Percentiles rank a stretch among this genome's conserved stretches.
Conservation (phyloP, 53 echinoderm and acorn worm species). For the Luidia sarsii region DNA sequence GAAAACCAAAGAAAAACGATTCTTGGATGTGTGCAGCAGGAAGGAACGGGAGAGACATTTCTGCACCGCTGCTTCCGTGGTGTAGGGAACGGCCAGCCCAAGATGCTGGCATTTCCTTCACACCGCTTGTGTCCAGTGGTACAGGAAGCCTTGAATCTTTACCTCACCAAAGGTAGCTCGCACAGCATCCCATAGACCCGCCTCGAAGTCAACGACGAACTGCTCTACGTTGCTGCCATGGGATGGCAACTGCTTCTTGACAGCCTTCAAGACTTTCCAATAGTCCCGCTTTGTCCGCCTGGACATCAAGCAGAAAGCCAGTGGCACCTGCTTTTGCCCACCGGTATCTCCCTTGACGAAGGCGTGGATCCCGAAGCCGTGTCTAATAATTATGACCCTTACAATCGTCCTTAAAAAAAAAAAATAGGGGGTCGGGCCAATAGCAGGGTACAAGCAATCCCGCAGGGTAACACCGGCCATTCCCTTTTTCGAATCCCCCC, state of each 20-base stretch:
- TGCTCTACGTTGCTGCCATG: background rate
- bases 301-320: slow-evolving; percentile 65
- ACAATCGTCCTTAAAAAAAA: too few relatives aligned
- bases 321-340: slow-evolving; percentile 55
- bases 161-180: slow-evolving; percentile 3
- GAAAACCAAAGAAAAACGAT: too few relatives aligned
- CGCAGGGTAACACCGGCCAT: too few relatives aligned
- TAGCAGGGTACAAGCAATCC: too few relatives aligned
- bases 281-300: slow-evolving; percentile 45
- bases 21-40: slow-evolving; percentile 17
- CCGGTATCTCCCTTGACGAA: slow-evolving; percentile 46
- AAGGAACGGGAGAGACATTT: slow-evolving; percentile 15
- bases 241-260: background rate
- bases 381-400: too few relatives aligned
- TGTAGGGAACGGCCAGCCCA: slow-evolving; percentile 23
- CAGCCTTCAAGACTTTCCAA: slow-evolving; percentile 19
- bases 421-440: too few relatives aligned
- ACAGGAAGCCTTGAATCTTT: slow-evolving; percentile 10
- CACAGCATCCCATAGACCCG: slow-evolving; percentile 45
- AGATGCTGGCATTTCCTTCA: slow-evolving; percentile 34
- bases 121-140: slow-evolving; percentile 44
- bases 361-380: too few relatives aligned
- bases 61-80: background rate
- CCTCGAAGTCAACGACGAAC: slow-evolving; percentile 52
- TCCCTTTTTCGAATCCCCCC: too few relatives aligned